Evolutionary conservation across 2,113 vertebrate genomes (phyloP), one percentile per base, ranked within the genome.

Genomic region (Ctenomys sociabilis): DNA sequence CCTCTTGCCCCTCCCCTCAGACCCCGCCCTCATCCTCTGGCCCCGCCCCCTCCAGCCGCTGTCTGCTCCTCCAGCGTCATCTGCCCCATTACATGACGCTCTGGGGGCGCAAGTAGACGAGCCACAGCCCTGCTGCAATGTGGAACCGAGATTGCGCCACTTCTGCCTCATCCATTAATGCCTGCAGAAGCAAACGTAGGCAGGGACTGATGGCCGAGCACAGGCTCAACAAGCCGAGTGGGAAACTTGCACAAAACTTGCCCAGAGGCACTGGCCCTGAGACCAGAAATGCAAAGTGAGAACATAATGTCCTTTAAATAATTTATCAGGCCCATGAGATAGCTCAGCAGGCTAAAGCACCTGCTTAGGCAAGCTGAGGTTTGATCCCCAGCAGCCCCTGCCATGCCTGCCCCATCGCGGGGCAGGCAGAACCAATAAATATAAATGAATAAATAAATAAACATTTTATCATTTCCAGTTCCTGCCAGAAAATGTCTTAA

Each of bases 171-270:
- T 98, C 95, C 93, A 93, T 97, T 98, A 97, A 83, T 92, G 97
- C 96, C 95, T 96, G 97, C 94, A 94, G 97, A 98, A 98, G 85
- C 98, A 97, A 98, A 98, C 68, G 96, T 9, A 22, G 70, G 70
- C 93, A 96, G 96, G 68, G 97, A 98, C 98, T 98, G 98, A 98
- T 98, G 97, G 97, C 40, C 92, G 97, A 98, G 95, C 92, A 96
- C 85, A 91, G 93, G 96, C 95, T 97, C 97, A 98, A 3, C 2
- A 3, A 37, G 8, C n/a, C 10, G n/a, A 72, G 70, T 3, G 22
- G n/a, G 17, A 72, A 17, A 22, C 70, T 22, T 11, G n/a, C 70
- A 37, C n/a, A 37, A 8, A 19, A 37, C 4, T 3, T 3, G 16
- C 3, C 2, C 37, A 37, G 37, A 72, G 17, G 30, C 16, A 19